Evolutionary conservation across 2,888 invertebrate species (phyloP), one percentile per base, ranked within the genome.

Genomic region (Leptinotarsa haldemani): DNA sequence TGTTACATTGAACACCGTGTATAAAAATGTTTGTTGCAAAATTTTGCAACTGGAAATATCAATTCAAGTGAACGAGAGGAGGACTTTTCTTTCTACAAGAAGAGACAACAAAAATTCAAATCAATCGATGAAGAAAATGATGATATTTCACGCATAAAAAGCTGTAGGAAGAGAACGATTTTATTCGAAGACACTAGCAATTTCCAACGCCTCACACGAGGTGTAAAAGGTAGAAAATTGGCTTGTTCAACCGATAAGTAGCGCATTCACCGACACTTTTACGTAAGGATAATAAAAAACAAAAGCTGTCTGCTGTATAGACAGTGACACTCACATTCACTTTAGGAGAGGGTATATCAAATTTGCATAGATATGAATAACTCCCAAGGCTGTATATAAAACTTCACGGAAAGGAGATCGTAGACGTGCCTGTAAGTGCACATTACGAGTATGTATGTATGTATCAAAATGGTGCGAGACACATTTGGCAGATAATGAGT

Each of bases 281-380:
- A 68, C 68, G 68, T 68, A 61, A 56, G 58, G 16, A 56, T 46
- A 68, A 68, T 68, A 68, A 46, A 56, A 56, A 56, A 47, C 46
- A 40, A 68, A 47, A 68, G 22, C 68, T 68, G 68, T 68, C 68
- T 68, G 68, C 68, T 56, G 56, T 65, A 53, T 70, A 65, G 65
- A 53, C 22, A 65, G 70, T 65, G 65, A 70, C 70, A 70, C 70
- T 65, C 65, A 70, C 70, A 70, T 65, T 70, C 70, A 70, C 65
- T 70, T 65, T 70, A 46, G 47, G 70, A 70, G 65, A 65, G 58
- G 70, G 58, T 70, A 56, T 53, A 70, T 70, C 65, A 58, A 70
- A 70, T 70, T 70, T 70, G 70, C 70, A 65, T 70, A 65, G 56
- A 70, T 58, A 70, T 70, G 65, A 70, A 70, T 65, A 65, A 53